Evolutionary conservation across 2,888 invertebrate species (phyloP).

Genomic region (Stenolophus ochropezus): DNA sequence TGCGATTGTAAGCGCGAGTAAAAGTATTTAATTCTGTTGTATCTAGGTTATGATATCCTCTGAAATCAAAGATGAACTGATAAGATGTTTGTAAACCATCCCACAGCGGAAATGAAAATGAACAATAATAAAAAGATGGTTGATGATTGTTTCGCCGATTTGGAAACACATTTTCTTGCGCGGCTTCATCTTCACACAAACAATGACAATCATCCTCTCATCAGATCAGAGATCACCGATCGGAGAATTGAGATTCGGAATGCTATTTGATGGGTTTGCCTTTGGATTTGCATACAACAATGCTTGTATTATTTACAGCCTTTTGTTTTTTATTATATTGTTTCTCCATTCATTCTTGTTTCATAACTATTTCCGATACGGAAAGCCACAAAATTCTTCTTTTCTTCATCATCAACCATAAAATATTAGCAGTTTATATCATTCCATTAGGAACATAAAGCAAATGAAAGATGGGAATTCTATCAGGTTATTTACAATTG

Average conservation of each 20-base stretch:
- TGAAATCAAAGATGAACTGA: slow-evolving; percentile 1
- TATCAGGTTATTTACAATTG: no score
- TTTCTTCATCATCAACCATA: no score
- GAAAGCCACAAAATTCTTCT: background rate
- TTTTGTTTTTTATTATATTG: slow-evolving; percentile 30
- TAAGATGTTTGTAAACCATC: slow-evolving; percentile 11
- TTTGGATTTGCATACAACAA: slow-evolving; percentile 51
- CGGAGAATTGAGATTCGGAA: slow-evolving; percentile 31
- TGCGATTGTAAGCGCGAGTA: background rate
- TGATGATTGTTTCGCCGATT: slow-evolving; percentile 14
- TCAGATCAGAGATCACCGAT: background rate
- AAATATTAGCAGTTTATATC: no score
- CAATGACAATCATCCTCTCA: slow-evolving; percentile 28
- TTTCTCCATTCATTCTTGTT: slow-evolving; percentile 29
- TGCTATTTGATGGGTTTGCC: slow-evolving; percentile 39
- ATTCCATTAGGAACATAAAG: no score
- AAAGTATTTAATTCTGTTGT: background rate
- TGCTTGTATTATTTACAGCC: slow-evolving; percentile 19
- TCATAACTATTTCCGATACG: background rate
- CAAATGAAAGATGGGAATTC: no score
- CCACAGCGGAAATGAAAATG: slow-evolving; percentile 15
- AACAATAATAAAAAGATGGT: slow-evolving; percentile 34
- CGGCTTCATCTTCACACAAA: slow-evolving; percentile 9
- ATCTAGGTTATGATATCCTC: background rate
- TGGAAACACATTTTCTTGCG: slow-evolving; percentile 1